Conservation (phyloP, 2,888 invertebrate genomes). For the Pristionchus exspectatus region DNA sequence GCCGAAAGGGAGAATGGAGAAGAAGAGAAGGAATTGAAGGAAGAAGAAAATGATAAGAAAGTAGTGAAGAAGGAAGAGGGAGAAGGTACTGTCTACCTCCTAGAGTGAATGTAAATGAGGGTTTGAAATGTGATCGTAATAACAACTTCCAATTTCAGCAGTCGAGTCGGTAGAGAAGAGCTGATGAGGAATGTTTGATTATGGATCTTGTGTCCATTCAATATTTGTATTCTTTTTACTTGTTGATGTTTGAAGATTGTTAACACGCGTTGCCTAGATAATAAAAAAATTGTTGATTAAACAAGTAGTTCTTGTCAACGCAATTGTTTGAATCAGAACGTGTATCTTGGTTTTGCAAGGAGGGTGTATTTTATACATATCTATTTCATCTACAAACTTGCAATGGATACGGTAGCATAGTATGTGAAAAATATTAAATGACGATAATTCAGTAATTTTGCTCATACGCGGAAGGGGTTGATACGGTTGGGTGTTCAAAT, state of each 20-base stretch:
- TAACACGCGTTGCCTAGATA: neutral
- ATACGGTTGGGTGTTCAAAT: too few species aligned
- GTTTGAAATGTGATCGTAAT: neutral
- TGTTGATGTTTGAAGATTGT: slow-evolving; percentile 29
- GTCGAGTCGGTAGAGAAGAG: neutral
- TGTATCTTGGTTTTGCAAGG: neutral
- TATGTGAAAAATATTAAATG: too few species aligned
- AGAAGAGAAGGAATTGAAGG: neutral
- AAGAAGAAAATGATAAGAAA: neutral
- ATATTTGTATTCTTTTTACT: neutral
- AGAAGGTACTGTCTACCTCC: neutral
- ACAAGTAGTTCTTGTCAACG: neutral
- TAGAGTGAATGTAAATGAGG: too few species aligned
- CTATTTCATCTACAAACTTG: neutral
- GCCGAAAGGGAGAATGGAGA: slow-evolving; percentile 17
- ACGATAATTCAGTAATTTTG: too few species aligned
- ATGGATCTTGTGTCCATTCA: neutral
- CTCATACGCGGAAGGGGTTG: too few species aligned
- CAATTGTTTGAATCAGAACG: neutral
- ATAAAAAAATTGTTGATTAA: neutral
- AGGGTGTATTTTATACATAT: neutral
- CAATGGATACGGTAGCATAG: too few species aligned
- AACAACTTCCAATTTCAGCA: slow-evolving; percentile 4
- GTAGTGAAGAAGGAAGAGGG: slow-evolving; percentile 36
- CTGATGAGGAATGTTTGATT: neutral